Percentiles rank a stretch among this genome's conserved stretches.
Evolutionary conservation across 2,888 invertebrate species (phyloP).

Genomic region (Monoplex corrugatus): DNA sequence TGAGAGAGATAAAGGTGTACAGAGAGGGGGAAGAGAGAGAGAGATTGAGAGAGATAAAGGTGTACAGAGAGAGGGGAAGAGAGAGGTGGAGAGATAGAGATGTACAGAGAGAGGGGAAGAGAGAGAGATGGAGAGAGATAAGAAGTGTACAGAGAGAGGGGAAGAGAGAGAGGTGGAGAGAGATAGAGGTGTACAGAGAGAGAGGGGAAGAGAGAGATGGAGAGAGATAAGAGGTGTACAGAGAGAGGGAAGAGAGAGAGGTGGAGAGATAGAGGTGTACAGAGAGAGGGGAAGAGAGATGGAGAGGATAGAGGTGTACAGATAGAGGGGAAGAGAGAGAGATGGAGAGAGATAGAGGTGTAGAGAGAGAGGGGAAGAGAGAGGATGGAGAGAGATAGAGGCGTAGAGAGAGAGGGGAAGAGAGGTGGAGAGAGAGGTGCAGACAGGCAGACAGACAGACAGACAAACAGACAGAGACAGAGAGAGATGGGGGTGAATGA

Average conservation of each 20-base stretch:
- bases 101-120: not conserved
- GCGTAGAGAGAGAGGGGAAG: not conserved
- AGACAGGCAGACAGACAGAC: constrained; percentile 47
- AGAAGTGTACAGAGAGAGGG: not conserved
- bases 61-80: not conserved
- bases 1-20: not conserved
- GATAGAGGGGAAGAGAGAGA: not conserved
- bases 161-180: not conserved
- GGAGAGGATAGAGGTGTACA: not conserved
- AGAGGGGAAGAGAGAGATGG: too few relatives aligned
- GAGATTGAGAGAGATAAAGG: too few relatives aligned
- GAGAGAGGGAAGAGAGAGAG: too few relatives aligned
- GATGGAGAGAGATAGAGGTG: constrained; percentile 40
- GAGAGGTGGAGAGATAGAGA: not conserved
- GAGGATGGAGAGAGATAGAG: not conserved
- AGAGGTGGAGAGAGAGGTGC: constrained; percentile 6
- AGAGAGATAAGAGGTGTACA: too few relatives aligned
- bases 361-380: not conserved
- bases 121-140: not conserved
- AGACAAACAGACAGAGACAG: constrained; percentile 41
- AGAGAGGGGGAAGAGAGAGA: too few relatives aligned
- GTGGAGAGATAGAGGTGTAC: too few relatives aligned
- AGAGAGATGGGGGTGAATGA: constrained; percentile 28
- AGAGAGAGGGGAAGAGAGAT: too few relatives aligned
- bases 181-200: too few relatives aligned